phyloP scores from a whole-genome alignment of 1,140 invertebrate genomes.

The Trichogramma pretiosum region DNA sequence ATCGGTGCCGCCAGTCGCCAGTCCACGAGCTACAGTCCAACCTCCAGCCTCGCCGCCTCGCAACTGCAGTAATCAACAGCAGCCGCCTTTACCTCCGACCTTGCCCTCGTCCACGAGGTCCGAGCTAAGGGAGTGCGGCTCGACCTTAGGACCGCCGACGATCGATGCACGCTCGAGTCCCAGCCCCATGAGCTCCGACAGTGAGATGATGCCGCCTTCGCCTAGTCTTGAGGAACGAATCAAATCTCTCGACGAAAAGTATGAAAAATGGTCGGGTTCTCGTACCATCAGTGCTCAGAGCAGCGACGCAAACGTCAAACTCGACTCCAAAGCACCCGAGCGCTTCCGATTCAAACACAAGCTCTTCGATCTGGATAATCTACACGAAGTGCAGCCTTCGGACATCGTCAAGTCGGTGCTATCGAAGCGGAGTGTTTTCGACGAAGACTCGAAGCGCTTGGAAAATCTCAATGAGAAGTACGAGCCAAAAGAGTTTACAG shows the following conservation, averaged over 20 bases:
- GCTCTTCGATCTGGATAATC: slow-evolving; percentile 63
- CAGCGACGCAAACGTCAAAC: slow-evolving; percentile 48
- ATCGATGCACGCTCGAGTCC: slow-evolving; percentile 46
- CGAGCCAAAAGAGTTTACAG: slow-evolving; percentile 59
- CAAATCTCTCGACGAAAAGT: slow-evolving; percentile 81
- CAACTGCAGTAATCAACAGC: not conserved
- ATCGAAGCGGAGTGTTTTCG: slow-evolving; percentile 87
- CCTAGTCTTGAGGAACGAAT: slow-evolving; percentile 81
- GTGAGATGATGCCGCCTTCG: slow-evolving; percentile 48
- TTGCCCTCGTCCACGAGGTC: not conserved
- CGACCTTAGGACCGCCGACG: too few relatives aligned
- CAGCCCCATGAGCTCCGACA: slow-evolving; percentile 51
- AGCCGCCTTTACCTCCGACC: not conserved
- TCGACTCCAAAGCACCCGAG: slow-evolving; percentile 44
- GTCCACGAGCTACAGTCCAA: slow-evolving; percentile 39
- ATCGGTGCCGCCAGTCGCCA: slow-evolving; percentile 35
- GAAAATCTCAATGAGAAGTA: slow-evolving; percentile 84
- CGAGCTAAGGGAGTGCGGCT: too few relatives aligned
- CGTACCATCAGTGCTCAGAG: slow-evolving; percentile 51
- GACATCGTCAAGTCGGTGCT: slow-evolving; percentile 88
- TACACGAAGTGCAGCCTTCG: slow-evolving; percentile 76
- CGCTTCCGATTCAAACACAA: slow-evolving; percentile 55
- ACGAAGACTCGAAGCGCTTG: slow-evolving; percentile 87
- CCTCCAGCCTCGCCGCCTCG: slow-evolving; percentile 53
- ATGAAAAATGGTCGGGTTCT: slow-evolving; percentile 78